These are phyloP conservation scores for Lepidurus packardi DNA, from an alignment of 1,140 invertebrate species.

Conservation along the genomic window DNA sequence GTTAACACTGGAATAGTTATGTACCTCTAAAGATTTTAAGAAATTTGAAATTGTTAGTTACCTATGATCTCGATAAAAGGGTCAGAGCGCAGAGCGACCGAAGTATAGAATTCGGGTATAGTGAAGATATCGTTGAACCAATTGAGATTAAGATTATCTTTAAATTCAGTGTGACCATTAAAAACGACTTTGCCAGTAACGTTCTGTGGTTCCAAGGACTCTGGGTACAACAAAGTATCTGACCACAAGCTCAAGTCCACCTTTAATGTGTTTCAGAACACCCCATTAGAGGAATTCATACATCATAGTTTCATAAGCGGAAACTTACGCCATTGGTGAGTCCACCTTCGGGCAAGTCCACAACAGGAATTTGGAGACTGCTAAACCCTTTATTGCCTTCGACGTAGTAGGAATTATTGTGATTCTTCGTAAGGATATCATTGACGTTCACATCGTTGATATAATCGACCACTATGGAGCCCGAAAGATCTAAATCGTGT, in stretches of 20 bases:
- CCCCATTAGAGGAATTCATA: too few relatives aligned
- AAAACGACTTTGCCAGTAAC: not conserved
- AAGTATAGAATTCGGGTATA: not conserved
- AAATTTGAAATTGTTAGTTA: not conserved
- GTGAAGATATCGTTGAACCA: conserved; percentile 10
- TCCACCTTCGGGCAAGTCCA: not conserved
- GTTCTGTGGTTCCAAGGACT: not conserved
- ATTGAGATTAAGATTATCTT: not conserved
- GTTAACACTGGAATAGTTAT: not conserved
- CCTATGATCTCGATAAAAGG: not conserved
- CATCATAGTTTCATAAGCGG: not conserved
- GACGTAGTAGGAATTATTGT: not conserved
- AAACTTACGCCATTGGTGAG: not conserved
- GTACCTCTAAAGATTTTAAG: not conserved
- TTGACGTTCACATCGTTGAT: not conserved
- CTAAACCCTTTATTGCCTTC: not conserved
- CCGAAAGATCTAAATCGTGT: not conserved
- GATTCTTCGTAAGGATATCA: not conserved
- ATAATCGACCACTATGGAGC: not conserved
- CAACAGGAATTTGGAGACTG: not conserved
- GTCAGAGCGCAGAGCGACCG: not conserved
- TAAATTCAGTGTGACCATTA: not conserved
- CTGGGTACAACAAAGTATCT: not conserved
- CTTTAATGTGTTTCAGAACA: not conserved
- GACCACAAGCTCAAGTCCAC: not conserved